Conservation (phyloP, 2,888 invertebrate genomes). For the Heteropelma amictum region DNA sequence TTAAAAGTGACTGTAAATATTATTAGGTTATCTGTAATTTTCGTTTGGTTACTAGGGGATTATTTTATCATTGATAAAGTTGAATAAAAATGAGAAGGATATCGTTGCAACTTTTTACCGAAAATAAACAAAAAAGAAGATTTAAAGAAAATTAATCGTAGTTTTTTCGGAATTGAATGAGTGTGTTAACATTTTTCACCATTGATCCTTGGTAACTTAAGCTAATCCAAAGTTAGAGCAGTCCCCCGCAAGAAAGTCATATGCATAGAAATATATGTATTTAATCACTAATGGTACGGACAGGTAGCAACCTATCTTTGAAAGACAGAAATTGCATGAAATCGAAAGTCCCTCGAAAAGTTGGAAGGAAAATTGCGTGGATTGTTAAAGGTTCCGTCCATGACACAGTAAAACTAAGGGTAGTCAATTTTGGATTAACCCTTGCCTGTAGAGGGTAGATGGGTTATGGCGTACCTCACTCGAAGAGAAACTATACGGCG, state of each 20-base stretch:
- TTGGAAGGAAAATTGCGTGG: constrained; percentile 25
- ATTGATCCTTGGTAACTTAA: not conserved
- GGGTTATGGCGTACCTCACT: constrained; percentile 55
- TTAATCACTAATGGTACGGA: constrained; percentile 12
- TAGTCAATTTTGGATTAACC: constrained; percentile 64
- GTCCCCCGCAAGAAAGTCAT: constrained; percentile 23
- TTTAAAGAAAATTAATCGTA: no score
- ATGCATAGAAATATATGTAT: not conserved
- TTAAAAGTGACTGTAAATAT: no score
- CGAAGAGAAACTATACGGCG: constrained; percentile 65
- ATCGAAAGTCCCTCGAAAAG: constrained; percentile 22
- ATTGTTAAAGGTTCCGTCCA: constrained; percentile 37
- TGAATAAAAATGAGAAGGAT: no score
- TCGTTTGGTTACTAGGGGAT: no score
- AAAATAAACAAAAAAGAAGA: no score
- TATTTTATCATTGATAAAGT: no score
- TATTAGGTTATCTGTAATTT: no score
- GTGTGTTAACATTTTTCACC: no score
- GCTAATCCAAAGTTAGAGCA: not conserved
- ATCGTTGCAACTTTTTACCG: no score
- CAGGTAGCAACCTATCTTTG: constrained; percentile 1
- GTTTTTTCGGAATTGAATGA: no score
- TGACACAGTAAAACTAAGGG: not conserved
- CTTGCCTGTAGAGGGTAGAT: constrained; percentile 35
- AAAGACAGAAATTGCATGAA: not conserved